A percentile compares a stretch with the other conserved stretches of the same genome.
phyloP scores from a whole-genome alignment of 2,888 invertebrate species.

The Drosophila histrio region DNA sequence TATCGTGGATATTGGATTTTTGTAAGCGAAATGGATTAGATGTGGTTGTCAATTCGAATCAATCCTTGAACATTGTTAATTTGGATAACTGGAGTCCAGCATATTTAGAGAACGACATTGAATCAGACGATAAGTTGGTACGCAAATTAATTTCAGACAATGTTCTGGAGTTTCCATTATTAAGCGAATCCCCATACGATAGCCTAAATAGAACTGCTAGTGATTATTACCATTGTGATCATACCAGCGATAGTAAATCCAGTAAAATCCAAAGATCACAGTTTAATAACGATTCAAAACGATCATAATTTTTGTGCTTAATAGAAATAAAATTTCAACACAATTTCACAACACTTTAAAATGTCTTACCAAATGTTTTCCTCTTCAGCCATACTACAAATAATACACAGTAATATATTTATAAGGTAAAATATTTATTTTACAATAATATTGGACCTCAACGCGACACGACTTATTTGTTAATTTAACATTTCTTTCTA shows the following conservation, averaged over 20 bases:
- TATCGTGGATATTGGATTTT: slow-evolving; percentile 89
- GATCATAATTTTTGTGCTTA: slow-evolving; percentile 10
- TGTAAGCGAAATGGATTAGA: slow-evolving; percentile 51
- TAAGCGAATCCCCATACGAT: slow-evolving; percentile 20
- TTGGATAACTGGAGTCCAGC: slow-evolving; percentile 48
- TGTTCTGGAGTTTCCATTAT: background rate
- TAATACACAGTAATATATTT: background rate
- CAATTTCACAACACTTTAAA: background rate
- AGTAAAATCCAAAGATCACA: slow-evolving; percentile 11
- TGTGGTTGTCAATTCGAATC: slow-evolving; percentile 30
- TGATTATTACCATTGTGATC: slow-evolving; percentile 28
- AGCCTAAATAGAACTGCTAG: background rate
- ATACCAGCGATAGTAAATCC: slow-evolving; percentile 21
- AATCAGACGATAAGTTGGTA: slow-evolving; percentile 48
- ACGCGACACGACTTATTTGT: slow-evolving; percentile 18
- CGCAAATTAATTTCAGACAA: slow-evolving; percentile 56
- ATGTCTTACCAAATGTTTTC: background rate
- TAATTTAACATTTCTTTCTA: slow-evolving; percentile 27
- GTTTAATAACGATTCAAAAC: slow-evolving; percentile 19
- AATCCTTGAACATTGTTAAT: slow-evolving; percentile 44
- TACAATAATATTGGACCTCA: slow-evolving; percentile 41
- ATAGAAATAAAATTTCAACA: slow-evolving; percentile 11
- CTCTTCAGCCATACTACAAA: background rate
- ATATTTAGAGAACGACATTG: slow-evolving; percentile 25
- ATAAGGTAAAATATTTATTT: slow-evolving; percentile 39